phyloP scores from a whole-genome alignment of 2,888 invertebrate genomes.

The Drosophila colorata region DNA sequence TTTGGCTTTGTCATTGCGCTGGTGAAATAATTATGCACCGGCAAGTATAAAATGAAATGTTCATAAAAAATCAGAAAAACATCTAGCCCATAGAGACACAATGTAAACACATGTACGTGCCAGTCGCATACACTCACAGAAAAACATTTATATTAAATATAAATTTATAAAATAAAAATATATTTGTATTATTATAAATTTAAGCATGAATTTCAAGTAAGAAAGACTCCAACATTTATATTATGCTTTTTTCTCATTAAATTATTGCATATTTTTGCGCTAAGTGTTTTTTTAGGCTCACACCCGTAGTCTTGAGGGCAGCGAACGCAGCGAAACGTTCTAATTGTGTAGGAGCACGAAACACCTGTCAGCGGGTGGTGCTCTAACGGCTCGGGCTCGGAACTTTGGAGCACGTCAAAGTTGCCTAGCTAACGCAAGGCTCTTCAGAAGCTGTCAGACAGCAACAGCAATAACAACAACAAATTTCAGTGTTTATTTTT shows the following conservation, averaged over 20 bases:
- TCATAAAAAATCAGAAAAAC: constrained; percentile 35
- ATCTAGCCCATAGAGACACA: constrained; percentile 17
- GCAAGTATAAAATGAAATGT: constrained; percentile 51
- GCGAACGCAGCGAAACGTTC: constrained; percentile 51
- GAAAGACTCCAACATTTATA: not conserved
- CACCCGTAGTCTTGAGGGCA: constrained; percentile 6
- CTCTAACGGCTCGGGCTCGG: constrained; percentile 25
- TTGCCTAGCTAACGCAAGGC: constrained; percentile 30
- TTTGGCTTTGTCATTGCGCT: constrained; percentile 39
- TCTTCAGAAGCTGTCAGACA: constrained; percentile 52
- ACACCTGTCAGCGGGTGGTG: constrained; percentile 69
- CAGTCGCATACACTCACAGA: constrained; percentile 17
- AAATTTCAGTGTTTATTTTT: constrained; percentile 57
- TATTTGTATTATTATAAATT: no score
- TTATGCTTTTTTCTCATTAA: not conserved
- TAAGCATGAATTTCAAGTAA: not conserved
- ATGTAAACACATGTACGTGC: constrained; percentile 35
- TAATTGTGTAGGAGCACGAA: constrained; percentile 63
- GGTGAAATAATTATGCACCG: constrained; percentile 66
- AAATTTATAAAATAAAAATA: no score
- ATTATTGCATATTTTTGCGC: not conserved
- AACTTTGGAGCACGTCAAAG: constrained; percentile 33
- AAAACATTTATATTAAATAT: not conserved
- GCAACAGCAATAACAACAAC: constrained; percentile 26
- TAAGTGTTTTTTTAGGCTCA: constrained; percentile 23